Conservation (phyloP, 2,113 vertebrate genomes). For the Neoarius graeffei region DNA sequence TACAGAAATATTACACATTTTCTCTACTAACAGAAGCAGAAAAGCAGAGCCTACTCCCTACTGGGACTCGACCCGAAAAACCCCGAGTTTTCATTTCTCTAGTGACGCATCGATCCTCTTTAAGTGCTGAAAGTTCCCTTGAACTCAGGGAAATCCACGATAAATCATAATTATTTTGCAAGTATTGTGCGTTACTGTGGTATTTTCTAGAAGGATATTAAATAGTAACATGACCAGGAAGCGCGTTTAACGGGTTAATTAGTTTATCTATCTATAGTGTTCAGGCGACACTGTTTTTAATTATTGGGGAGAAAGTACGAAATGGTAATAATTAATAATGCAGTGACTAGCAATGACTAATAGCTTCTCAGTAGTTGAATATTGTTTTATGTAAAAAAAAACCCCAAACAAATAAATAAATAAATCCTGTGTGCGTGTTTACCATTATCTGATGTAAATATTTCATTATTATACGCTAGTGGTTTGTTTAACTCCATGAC, state of each 20-base stretch:
- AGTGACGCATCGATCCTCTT: no score
- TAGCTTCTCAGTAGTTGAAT: neutral
- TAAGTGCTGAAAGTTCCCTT: no score
- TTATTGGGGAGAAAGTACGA: neutral
- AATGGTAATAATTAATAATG: neutral
- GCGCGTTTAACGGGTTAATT: neutral
- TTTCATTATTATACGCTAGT: neutral
- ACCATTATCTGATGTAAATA: neutral
- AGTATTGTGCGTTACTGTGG: neutral
- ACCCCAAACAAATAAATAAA: no score
- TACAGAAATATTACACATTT: neutral
- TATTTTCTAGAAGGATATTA: neutral
- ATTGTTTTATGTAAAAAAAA: no score
- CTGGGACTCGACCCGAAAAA: neutral
- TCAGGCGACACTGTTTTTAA: neutral
- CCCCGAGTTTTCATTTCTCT: neutral
- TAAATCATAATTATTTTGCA: neutral
- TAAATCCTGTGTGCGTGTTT: neutral
- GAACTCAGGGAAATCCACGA: neutral
- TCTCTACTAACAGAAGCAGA: neutral
- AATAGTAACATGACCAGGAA: neutral
- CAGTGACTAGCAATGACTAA: neutral
- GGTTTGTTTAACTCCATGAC: neutral
- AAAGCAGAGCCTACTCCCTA: no score
- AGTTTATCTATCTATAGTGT: neutral